Percentiles rank a stretch among this genome's conserved stretches.
phyloP scores from a whole-genome alignment of 2,888 invertebrate genomes.

The Campopleginae sp. region DNA sequence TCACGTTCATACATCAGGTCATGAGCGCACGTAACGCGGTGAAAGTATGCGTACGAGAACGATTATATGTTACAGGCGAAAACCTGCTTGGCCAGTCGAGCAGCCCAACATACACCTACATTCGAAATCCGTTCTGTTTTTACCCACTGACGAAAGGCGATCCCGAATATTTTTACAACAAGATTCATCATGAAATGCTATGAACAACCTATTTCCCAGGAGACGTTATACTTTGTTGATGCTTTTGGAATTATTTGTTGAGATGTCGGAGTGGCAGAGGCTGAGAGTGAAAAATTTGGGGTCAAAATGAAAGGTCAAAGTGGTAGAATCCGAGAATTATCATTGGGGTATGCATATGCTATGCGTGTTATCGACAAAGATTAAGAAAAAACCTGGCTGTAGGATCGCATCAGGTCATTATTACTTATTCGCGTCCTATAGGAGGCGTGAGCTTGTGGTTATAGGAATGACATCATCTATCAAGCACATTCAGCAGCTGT shows the following conservation, averaged over 20 bases:
- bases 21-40: constrained; percentile 66
- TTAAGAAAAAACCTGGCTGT: neutral
- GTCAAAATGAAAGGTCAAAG: neutral
- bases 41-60: constrained; percentile 69
- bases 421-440: constrained; percentile 65
- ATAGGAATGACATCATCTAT: constrained; percentile 82
- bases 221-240: neutral
- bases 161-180: constrained; percentile 52
- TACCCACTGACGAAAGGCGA: constrained; percentile 41
- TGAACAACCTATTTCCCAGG: neutral
- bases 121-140: constrained; percentile 64
- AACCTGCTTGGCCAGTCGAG: constrained; percentile 68
- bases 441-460: constrained; percentile 74
- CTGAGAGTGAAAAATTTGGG: neutral
- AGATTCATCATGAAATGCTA: constrained; percentile 7
- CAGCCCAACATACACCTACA: constrained; percentile 57
- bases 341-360: neutral
- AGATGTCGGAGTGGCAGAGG: neutral
- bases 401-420: constrained; percentile 47
- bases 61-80: constrained; percentile 67
- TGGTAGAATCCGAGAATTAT: neutral
- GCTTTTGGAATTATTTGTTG: neutral
- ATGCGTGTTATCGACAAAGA: neutral
- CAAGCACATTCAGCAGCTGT: constrained; percentile 63
- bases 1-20: constrained; percentile 36